These are phyloP conservation scores for Trigoniulus corallinus DNA, from an alignment of 1,140 invertebrate genomes.

Conservation along the genomic window DNA sequence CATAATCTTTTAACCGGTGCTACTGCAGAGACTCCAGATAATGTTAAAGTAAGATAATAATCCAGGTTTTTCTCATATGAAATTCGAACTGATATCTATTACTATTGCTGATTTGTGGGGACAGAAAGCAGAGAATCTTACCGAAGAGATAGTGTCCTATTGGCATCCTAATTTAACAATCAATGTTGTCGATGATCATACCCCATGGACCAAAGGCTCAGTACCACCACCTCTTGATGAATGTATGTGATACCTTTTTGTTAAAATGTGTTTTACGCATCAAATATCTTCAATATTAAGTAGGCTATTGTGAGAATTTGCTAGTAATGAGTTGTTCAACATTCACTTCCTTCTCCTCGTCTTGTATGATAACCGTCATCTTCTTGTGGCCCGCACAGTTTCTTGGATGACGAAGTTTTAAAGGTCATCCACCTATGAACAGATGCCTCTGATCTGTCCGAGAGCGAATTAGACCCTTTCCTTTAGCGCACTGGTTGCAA, in stretches of 20 bases:
- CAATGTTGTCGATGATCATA: constrained; percentile 87
- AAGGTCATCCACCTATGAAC: too few species aligned
- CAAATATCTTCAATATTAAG: background rate
- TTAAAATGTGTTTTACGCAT: too few species aligned
- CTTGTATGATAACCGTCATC: background rate
- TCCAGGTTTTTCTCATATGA: constrained; percentile 6
- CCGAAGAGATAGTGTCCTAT: constrained; percentile 82
- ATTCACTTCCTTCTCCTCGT: background rate
- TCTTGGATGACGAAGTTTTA: too few species aligned
- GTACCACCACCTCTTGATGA: constrained; percentile 84
- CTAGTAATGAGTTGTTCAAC: background rate
- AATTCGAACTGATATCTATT: background rate
- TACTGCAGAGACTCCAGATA: constrained; percentile 54
- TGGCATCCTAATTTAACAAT: constrained; percentile 99
- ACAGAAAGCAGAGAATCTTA: constrained; percentile 59
- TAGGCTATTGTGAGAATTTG: background rate
- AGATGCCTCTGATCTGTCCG: too few species aligned
- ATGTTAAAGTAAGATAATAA: constrained; percentile 31
- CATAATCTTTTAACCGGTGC: constrained; percentile 90
- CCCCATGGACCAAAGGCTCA: constrained; percentile 68
- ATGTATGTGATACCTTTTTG: constrained; percentile 43
- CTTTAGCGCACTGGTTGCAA: too few species aligned
- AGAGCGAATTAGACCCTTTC: too few species aligned
- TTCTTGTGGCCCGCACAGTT: too few species aligned
- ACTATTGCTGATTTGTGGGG: background rate